Evolutionary conservation across 2,888 invertebrate species (phyloP).

Genomic region (Platycnemis pennipes): DNA sequence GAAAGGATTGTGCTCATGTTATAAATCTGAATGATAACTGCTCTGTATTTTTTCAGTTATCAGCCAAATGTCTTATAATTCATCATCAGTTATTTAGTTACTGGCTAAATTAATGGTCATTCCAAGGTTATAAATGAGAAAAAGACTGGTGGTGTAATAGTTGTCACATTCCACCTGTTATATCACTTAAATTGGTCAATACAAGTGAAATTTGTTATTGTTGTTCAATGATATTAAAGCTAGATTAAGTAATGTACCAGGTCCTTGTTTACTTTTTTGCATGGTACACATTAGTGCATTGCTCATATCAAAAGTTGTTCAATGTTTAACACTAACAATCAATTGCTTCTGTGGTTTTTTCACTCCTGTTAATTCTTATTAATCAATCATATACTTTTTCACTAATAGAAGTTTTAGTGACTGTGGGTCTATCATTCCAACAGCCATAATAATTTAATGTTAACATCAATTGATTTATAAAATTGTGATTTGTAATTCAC

Average conservation of each 20-base stretch:
- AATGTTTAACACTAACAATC: not conserved
- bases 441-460: no score
- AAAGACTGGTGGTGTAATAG: no score
- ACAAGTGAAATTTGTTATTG: no score
- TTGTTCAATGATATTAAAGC: not conserved
- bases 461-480: no score
- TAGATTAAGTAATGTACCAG: not conserved
- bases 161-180: no score
- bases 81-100: not conserved
- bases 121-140: no score
- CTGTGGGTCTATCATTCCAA: no score
- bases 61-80: not conserved
- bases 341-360: not conserved
- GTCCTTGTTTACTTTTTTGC: not conserved
- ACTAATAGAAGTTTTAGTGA: no score
- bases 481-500: no score
- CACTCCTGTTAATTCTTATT: no score
- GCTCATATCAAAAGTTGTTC: not conserved
- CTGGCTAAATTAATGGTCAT: not conserved
- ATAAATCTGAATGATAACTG: not conserved
- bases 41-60: not conserved
- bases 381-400: no score
- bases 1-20: not conserved
- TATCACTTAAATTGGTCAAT: no score
- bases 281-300: not conserved